These are phyloP conservation scores for Epizoanthus rinbou DNA, from an alignment of 92 coral and sea anemone genomes.

Conservation along the genomic window DNA sequence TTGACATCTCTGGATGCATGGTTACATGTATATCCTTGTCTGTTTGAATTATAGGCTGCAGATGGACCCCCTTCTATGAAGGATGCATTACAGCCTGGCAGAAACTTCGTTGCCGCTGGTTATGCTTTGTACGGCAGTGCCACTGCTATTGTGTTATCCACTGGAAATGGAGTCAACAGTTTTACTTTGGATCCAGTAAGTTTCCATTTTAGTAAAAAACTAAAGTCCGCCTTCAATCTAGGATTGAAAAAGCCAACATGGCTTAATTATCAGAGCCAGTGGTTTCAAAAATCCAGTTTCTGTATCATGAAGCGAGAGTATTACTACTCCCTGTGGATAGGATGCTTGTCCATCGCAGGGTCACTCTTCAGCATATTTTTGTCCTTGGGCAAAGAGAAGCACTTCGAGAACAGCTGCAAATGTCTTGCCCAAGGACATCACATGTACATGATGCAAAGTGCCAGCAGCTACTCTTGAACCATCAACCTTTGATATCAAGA, in stretches of 20 bases:
- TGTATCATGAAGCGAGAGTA: too few species aligned
- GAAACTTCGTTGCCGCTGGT: constrained; percentile 96
- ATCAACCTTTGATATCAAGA: too few species aligned
- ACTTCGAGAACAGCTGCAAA: too few species aligned
- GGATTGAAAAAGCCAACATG: too few species aligned
- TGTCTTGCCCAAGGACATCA: too few species aligned
- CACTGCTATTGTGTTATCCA: constrained; percentile 87
- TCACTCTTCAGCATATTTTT: too few species aligned
- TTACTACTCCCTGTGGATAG: background rate
- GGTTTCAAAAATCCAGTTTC: too few species aligned
- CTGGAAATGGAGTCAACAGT: constrained; percentile 97
- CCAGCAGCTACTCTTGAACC: too few species aligned
- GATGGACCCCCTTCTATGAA: constrained; percentile 76
- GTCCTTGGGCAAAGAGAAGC: too few species aligned
- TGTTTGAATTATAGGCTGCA: constrained; percentile 33
- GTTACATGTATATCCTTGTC: background rate
- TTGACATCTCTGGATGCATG: too few species aligned
- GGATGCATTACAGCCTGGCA: constrained; percentile 93
- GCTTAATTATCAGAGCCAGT: too few species aligned
- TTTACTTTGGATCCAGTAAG: constrained; percentile 98
- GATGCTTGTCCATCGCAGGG: background rate
- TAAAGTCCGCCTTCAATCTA: background rate
- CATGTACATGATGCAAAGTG: too few species aligned
- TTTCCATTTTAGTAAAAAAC: background rate
- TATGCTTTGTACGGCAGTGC: constrained; percentile 99